Base-by-base conservation (phyloP, 2,888 invertebrate genomes). In the Dynastes maya region DNA sequence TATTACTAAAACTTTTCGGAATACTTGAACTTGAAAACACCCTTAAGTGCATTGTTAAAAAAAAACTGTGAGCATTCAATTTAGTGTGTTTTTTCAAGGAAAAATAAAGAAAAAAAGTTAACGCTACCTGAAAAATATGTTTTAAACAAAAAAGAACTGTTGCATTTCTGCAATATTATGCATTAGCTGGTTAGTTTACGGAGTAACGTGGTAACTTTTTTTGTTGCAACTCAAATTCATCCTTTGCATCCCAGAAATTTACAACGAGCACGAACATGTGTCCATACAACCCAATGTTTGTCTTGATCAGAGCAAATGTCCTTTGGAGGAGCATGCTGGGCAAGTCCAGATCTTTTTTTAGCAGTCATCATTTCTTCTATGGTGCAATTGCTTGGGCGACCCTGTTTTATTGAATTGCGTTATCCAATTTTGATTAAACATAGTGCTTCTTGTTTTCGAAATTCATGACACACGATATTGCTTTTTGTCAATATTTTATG, bases 201-300 rank as follows among this genome's bases (percentile, higher is more conserved):
- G 22, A 22, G 22, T 22, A 22, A 22, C 22, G 22, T 22, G 22
- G 22, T 22, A 22, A 22, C 22, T 22, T 22, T 22, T 22, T 22
- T 22, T 81, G 70, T 79, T 80, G 27, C 78, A 77, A 77, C 79
- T 80, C 40, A 81, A 74, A 71, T 49, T 67, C 29, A 67, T 55
- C 80, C 79, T 58, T 51, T 77, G 53, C 80, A 80, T n/a, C 61
- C 77, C 29, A 81, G 80, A 61, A 78, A 79, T 71, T 82, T 81
- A 55, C 80, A 55, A 16, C 72, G 37, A 16, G 29, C 55, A 32
- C 45, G 29, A 40, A 22, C 22, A 55, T 72, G 16, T 53, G 55
- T 29, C 72, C 55, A 72, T 29, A 72, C 22, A 29, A 72, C 27
- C 72, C 72, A 72, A 49, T 72, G 29, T 53, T 55, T 58, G 2